These are phyloP conservation scores for Cinclus mexicanus DNA, from an alignment of 2,113 vertebrate species.

Conservation along the genomic window DNA sequence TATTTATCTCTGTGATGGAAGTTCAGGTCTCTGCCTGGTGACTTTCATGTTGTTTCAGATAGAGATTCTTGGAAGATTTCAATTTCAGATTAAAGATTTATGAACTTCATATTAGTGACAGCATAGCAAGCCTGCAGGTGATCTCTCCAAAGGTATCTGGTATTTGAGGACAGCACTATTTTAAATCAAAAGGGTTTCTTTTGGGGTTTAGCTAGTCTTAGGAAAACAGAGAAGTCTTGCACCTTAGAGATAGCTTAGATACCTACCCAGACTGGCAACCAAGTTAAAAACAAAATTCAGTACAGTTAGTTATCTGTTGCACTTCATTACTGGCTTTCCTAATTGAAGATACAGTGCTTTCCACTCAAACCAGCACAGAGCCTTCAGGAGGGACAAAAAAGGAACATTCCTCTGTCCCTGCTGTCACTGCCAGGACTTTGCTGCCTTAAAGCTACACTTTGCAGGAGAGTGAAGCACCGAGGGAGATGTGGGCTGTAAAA, in stretches of 20 bases:
- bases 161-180: not conserved
- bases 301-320: not conserved
- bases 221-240: not conserved
- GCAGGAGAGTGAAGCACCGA: not conserved
- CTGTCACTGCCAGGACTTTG: not conserved
- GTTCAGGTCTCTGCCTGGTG: not conserved
- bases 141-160: not conserved
- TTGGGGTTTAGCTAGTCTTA: not conserved
- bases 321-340: not conserved
- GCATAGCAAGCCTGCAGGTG: not conserved
- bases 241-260: not conserved
- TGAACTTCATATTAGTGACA: not conserved
- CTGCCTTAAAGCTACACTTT: not conserved
- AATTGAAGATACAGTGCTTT: not conserved
- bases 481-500: not conserved
- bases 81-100: conserved; percentile 14
- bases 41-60: not conserved
- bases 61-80: not conserved
- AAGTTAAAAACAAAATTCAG: not conserved
- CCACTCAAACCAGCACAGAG: not conserved
- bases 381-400: not conserved
- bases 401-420: not conserved
- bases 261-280: not conserved
- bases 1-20: not conserved
- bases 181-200: not conserved